Evolutionary conservation across 2,888 invertebrate species (phyloP).

Genomic region (Drosophila helvetica): DNA sequence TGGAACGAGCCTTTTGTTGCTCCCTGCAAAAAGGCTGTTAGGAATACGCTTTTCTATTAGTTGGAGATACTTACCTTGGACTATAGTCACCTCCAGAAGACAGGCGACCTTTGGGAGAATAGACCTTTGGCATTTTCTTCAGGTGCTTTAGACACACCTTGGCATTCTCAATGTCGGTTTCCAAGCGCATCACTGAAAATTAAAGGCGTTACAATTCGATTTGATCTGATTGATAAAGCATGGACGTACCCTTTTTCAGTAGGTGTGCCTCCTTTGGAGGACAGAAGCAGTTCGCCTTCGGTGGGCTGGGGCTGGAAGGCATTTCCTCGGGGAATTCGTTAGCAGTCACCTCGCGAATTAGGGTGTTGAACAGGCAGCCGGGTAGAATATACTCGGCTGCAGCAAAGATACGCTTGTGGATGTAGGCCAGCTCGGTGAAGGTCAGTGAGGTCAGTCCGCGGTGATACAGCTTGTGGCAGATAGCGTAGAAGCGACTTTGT

Average conservation of each 20-base stretch:
- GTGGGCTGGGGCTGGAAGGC: not conserved
- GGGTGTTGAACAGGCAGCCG: constrained; percentile 73
- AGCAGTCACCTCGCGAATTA: constrained; percentile 62
- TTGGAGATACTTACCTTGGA: constrained; percentile 35
- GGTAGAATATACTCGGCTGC: constrained; percentile 77
- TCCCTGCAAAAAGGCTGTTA: not conserved
- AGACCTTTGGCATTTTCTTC: constrained; percentile 61
- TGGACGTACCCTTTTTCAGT: constrained; percentile 74
- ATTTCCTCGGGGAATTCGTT: not conserved
- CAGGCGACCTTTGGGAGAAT: constrained; percentile 44
- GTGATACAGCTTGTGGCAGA: constrained; percentile 80
- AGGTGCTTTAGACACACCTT: constrained; percentile 71
- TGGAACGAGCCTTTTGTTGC: not conserved
- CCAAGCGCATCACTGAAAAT: constrained; percentile 74
- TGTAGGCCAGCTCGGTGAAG: constrained; percentile 76
- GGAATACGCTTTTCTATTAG: not conserved
- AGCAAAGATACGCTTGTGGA: constrained; percentile 79
- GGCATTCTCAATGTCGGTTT: constrained; percentile 79
- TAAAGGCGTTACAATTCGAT: not conserved
- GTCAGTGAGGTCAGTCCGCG: constrained; percentile 73
- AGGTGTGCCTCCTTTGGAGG: constrained; percentile 78
- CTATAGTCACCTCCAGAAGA: constrained; percentile 44
- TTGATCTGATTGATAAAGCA: not conserved
- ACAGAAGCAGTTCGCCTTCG: constrained; percentile 49
- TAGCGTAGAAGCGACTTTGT: constrained; percentile 74